phyloP scores from a whole-genome alignment of 2,888 invertebrate species.

The Halictus quadricinctus region DNA sequence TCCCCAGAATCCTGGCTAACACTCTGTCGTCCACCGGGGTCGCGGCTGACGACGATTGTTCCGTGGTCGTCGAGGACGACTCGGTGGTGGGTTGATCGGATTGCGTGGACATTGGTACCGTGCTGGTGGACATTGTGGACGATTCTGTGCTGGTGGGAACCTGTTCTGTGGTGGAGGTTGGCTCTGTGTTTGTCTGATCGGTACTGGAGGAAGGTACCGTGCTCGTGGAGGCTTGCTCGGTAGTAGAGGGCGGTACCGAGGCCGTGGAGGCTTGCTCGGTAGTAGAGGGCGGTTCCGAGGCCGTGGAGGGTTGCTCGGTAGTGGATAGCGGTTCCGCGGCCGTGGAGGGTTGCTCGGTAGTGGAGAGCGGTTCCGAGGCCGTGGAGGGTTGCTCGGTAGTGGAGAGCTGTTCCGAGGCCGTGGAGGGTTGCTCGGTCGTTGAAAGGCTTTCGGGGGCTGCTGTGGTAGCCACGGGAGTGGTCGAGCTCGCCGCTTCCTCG shows the following conservation, averaged over 20 bases:
- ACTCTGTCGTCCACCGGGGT: neutral
- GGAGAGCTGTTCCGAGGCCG: conserved; percentile 38
- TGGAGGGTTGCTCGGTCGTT: conserved; percentile 42
- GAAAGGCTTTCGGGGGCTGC: conserved; percentile 44
- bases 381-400: conserved; percentile 53
- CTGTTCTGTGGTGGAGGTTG: neutral
- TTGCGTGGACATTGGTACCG: neutral
- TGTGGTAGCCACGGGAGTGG: conserved; percentile 34
- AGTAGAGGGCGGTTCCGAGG: too few relatives aligned
- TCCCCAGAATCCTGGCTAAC: neutral
- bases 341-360: conserved; percentile 43
- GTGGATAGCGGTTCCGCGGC: conserved; percentile 42
- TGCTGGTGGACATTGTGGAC: neutral
- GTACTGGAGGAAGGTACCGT: conserved; percentile 15
- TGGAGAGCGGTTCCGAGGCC: conserved; percentile 39
- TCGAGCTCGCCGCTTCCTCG: conserved; percentile 54
- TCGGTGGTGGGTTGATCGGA: conserved; percentile 16
- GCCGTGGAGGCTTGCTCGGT: neutral
- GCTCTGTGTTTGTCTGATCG: conserved; percentile 7
- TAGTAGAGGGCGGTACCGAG: too few relatives aligned
- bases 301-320: conserved; percentile 48
- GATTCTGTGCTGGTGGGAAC: conserved; percentile 18
- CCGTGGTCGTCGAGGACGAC: neutral
- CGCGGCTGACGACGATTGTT: conserved; percentile 20
- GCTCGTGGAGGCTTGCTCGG: conserved; percentile 8